Conservation (phyloP, 2,797 vertebrate species). For the Sebastes iracundus region DNA sequence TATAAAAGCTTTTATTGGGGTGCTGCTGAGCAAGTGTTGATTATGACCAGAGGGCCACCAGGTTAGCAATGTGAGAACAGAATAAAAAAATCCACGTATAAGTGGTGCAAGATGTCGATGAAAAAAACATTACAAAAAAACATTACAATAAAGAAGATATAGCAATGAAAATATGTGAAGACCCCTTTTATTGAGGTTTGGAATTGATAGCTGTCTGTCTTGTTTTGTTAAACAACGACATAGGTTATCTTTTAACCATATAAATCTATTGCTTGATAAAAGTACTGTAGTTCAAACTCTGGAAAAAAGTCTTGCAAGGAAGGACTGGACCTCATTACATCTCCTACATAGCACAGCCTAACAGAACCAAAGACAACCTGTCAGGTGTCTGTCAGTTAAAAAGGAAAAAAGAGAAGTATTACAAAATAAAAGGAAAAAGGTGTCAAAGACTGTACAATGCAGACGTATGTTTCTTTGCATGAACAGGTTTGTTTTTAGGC, state of each 20-base stretch:
- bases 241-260: too few species aligned
- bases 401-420: not conserved
- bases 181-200: not conserved
- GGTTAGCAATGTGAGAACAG: not conserved
- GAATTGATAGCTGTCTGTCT: not conserved
- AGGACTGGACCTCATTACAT: not conserved
- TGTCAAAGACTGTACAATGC: not conserved
- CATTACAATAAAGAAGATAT: not conserved
- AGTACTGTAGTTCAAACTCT: not conserved
- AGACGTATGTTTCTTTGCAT: not conserved
- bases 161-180: not conserved
- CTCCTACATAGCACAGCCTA: not conserved
- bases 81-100: fast-evolving
- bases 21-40: not conserved
- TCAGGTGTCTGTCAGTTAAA: not conserved
- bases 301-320: not conserved
- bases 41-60: too few species aligned
- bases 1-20: not conserved
- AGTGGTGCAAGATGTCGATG: not conserved
- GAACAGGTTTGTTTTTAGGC: not conserved
- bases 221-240: not conserved
- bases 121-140: not conserved
- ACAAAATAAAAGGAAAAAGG: not conserved
- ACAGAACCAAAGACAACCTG: not conserved
- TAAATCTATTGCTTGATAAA: not conserved